Base-by-base conservation (phyloP, 2,797 vertebrate species). In the Ctenosaura bakeri region DNA sequence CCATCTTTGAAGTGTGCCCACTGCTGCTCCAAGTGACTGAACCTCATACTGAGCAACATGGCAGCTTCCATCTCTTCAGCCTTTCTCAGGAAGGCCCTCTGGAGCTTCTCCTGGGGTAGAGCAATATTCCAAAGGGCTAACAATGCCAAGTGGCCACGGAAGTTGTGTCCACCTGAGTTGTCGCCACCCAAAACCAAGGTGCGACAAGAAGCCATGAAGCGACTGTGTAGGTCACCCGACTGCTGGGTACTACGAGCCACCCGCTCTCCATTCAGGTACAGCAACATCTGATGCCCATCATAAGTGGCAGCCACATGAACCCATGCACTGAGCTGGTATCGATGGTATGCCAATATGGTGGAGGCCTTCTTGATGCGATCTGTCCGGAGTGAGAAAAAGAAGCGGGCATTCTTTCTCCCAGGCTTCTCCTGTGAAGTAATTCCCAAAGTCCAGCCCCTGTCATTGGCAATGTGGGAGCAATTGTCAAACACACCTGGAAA, bases 391-490 rank as follows among this genome's bases (percentile, higher is more conserved):
- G 97, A 98, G 96, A 99, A 99, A 97, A 98, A 99, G 97, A 98
- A 99, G 54, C 98, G 97, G 4, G 98, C 98, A 0, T 99, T 98
- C 95, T 97, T 98, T 96, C 96, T 97, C 89, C 97, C 97, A 0
- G 83, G 62, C 0, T 97, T 96, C 90, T 98, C 97, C 91, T 96
- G 90, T 0, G 98, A 98, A 1, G 94, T 98, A 93, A 99, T 98
- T 9, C 99, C 99, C 56, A 99, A 96, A 0, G 98, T 98, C 99
- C 99, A 99, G 92, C 99, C 99, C 95, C 98, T 99, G 94, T 99
- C 97, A 62, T 96, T 99, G 95, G 97, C 92, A 0, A 97, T 97
- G 94, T 99, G 98, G 2, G 99, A 99, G 95, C 99, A 99, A 97
- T 99, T 99, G 97, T 99, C 98, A 92, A 99, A 99, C 80, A 99